These are phyloP conservation scores for Candoia aspera DNA, from an alignment of 2,113 vertebrate species.

Conservation along the genomic window DNA sequence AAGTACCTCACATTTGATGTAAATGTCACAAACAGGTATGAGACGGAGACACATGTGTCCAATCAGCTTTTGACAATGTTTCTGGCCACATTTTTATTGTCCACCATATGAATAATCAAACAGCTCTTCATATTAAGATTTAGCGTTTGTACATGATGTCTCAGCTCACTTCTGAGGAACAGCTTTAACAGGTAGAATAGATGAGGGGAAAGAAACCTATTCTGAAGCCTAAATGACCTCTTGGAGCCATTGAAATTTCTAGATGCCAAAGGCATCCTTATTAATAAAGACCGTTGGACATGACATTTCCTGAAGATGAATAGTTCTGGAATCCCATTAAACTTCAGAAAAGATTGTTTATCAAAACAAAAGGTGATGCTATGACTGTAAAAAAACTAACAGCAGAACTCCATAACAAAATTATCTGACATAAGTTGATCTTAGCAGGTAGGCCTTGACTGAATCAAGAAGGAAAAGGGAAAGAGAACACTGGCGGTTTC, in stretches of 20 bases:
- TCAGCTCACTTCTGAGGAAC: background rate
- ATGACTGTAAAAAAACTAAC: background rate
- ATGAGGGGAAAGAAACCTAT: background rate
- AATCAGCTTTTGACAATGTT: constrained; percentile 2
- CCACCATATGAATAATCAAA: constrained; percentile 17
- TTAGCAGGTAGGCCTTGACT: background rate
- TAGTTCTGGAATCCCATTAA: background rate
- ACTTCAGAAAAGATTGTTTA: background rate
- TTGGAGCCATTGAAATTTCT: background rate
- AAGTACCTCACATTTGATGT: constrained; percentile 18
- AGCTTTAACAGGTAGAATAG: constrained; percentile 6
- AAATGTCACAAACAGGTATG: constrained; percentile 25
- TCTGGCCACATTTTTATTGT: background rate
- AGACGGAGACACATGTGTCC: background rate
- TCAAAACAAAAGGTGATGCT: background rate
- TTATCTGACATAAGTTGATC: background rate
- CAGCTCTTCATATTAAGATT: background rate
- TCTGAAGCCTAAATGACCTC: background rate
- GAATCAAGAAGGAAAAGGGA: background rate
- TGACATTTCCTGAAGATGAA: background rate
- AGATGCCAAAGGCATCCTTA: background rate
- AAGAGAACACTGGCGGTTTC: background rate
- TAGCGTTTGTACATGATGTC: background rate
- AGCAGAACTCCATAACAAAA: background rate
- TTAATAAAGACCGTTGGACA: background rate